Percentiles rank a stretch among this genome's conserved stretches.
phyloP scores from a whole-genome alignment of 2,888 invertebrate genomes.

The Terebella lapidaria region DNA sequence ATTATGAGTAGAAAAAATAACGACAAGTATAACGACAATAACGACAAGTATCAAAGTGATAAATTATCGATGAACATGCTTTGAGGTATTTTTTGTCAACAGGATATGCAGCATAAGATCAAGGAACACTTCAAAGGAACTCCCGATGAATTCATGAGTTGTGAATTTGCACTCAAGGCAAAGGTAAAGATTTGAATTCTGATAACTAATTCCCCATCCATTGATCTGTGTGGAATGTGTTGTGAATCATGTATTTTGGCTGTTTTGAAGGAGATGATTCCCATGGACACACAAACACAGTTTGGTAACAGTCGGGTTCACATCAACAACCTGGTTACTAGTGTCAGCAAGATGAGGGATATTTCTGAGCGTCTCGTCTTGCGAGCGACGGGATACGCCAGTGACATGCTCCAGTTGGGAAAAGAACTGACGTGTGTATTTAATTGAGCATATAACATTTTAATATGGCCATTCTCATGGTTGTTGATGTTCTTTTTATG shows the following conservation, averaged over 20 bases:
- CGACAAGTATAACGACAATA: too few species aligned
- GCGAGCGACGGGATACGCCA: slow-evolving; percentile 44
- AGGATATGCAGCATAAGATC: slow-evolving; percentile 53
- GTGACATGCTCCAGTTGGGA: slow-evolving; percentile 49
- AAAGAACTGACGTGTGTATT: slow-evolving; percentile 47
- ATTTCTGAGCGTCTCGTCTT: slow-evolving; percentile 48
- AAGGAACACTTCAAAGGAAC: slow-evolving; percentile 50
- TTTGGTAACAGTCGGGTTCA: slow-evolving; percentile 48
- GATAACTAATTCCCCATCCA: too few species aligned
- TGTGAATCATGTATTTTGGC: too few species aligned
- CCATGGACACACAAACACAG: slow-evolving; percentile 52
- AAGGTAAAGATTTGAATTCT: slow-evolving; percentile 41
- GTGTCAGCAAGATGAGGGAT: slow-evolving; percentile 46
- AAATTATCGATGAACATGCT: too few species aligned
- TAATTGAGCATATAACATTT: background rate
- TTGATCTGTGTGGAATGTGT: too few species aligned
- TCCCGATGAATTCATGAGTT: slow-evolving; percentile 54
- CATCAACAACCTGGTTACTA: slow-evolving; percentile 40
- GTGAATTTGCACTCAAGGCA: slow-evolving; percentile 49
- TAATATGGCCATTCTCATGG: background rate
- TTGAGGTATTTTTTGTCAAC: slow-evolving; percentile 14
- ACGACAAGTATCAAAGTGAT: too few species aligned
- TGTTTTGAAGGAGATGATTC: slow-evolving; percentile 54
- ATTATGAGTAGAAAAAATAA: background rate
- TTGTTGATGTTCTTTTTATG: too few species aligned